Evolutionary conservation across 2,113 vertebrate genomes (phyloP).

Genomic region (Dasyurus viverrinus): DNA sequence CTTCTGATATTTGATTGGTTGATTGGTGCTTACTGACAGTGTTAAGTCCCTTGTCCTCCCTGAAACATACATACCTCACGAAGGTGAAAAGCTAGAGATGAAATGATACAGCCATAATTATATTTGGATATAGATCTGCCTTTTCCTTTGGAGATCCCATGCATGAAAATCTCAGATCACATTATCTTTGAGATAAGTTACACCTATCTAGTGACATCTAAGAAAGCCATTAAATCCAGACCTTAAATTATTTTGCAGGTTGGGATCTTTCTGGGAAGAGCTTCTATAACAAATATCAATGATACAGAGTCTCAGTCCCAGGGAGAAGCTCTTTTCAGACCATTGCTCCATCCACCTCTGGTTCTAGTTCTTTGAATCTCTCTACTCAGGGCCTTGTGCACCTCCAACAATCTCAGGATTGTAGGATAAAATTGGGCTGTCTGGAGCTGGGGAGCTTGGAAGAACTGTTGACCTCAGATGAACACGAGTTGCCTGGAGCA

Average conservation of each 20-base stretch:
- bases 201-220: not conserved
- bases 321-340: not conserved
- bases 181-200: not conserved
- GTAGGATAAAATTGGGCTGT: not conserved
- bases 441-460: no score
- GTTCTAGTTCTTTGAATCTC: not conserved
- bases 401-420: not conserved
- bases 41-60: not conserved
- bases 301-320: not conserved
- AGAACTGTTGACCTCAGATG: rapidly evolving
- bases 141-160: not conserved
- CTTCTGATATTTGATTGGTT: no score
- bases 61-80: not conserved
- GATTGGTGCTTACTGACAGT: not conserved
- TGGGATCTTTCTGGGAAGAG: not conserved
- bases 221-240: not conserved
- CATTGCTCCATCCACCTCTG: not conserved
- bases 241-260: not conserved
- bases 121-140: not conserved
- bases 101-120: not conserved
- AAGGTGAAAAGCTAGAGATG: not conserved
- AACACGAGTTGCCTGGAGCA: not conserved
- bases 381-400: not conserved
- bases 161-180: not conserved
- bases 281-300: not conserved